Conservation (phyloP, 2,113 vertebrate species). For the Colius striatus region DNA sequence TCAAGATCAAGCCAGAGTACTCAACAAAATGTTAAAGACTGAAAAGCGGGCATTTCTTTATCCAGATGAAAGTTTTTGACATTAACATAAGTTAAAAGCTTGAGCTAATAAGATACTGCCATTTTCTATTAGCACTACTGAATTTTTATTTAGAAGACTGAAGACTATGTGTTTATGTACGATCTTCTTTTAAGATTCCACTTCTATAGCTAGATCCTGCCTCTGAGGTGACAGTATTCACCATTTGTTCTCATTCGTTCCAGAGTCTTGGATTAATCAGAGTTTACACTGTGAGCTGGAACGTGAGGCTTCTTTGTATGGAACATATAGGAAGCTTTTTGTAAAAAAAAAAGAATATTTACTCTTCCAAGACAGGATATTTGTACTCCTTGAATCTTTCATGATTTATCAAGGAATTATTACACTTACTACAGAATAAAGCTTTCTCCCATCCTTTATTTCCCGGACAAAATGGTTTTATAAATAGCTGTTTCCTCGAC, state of each 20-base stretch:
- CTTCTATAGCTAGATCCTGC: not conserved
- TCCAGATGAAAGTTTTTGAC: not conserved
- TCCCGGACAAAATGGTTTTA: not conserved
- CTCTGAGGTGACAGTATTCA: not conserved
- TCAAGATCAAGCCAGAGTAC: not conserved
- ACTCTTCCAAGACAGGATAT: not conserved
- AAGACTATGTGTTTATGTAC: no score
- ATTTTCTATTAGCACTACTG: not conserved
- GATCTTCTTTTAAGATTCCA: not conserved
- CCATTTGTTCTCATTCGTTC: not conserved
- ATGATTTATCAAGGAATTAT: not conserved
- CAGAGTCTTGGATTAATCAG: not conserved
- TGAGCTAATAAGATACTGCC: not conserved
- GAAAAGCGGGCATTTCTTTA: not conserved
- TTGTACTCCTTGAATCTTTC: not conserved
- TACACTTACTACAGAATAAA: not conserved
- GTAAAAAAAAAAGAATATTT: not conserved
- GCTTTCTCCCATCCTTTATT: not conserved
- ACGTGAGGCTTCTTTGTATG: not conserved
- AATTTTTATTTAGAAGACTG: not conserved
- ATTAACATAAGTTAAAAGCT: not conserved
- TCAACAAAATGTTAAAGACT: fast-evolving
- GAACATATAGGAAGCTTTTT: not conserved
- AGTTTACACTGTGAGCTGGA: not conserved
- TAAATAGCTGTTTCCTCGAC: not conserved